These are phyloP conservation scores for Bruchidius siliquastri DNA, from an alignment of 2,888 invertebrate species.

Conservation along the genomic window DNA sequence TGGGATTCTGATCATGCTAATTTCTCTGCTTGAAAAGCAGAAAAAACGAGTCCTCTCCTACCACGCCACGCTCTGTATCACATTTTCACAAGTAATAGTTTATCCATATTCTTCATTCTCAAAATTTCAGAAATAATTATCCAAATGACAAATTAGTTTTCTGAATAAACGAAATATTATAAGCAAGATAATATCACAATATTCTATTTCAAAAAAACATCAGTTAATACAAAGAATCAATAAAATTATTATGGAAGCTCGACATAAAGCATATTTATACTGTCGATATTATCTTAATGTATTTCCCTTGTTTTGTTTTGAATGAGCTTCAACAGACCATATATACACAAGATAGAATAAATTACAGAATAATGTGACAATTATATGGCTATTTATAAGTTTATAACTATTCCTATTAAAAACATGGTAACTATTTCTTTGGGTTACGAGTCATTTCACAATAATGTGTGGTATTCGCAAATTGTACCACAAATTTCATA, in stretches of 20 bases:
- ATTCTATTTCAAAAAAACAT: background rate
- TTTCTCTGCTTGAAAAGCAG: no score
- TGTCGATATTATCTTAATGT: background rate
- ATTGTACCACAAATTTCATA: no score
- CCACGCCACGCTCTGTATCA: no score
- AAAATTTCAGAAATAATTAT: no score
- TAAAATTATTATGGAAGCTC: background rate
- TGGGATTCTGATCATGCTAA: no score
- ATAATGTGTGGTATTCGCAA: no score
- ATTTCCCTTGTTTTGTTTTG: background rate
- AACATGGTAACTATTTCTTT: background rate
- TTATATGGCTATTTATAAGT: background rate
- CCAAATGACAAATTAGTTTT: no score
- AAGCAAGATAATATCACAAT: background rate
- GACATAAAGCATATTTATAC: background rate
- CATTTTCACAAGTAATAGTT: no score
- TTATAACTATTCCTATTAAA: background rate
- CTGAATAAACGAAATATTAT: no score
- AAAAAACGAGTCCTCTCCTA: no score
- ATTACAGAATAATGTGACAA: background rate
- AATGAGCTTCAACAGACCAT: background rate
- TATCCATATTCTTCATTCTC: no score
- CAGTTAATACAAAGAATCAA: background rate
- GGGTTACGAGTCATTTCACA: background rate
- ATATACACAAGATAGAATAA: background rate